Evolutionary conservation across 2,888 invertebrate genomes (phyloP).

Genomic region (Temnothorax ravouxi): DNA sequence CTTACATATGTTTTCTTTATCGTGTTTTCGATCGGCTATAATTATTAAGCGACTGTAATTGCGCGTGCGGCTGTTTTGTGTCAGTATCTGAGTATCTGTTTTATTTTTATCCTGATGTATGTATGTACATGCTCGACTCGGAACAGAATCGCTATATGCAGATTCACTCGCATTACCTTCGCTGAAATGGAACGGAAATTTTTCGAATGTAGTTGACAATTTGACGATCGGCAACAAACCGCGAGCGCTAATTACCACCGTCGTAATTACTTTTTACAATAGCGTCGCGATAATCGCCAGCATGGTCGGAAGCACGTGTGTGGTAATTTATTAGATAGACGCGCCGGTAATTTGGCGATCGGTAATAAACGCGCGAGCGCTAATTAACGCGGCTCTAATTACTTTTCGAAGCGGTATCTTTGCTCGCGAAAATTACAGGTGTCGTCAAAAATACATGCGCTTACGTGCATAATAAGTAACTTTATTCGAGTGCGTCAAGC

Average conservation of each 20-base stretch:
- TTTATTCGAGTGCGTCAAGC: background rate
- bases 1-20: conserved; percentile 35
- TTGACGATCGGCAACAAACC: background rate
- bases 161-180: background rate
- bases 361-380: conserved; percentile 4
- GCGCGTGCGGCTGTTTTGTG: background rate
- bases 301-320: background rate
- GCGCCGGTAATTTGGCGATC: conserved; percentile 27
- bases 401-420: background rate
- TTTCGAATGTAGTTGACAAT: background rate
- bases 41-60: conserved; percentile 30
- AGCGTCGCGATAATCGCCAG: background rate
- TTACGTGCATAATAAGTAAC: background rate
- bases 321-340: conserved; percentile 15
- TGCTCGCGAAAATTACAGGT: conserved; percentile 2
- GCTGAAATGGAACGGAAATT: background rate
- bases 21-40: conserved; percentile 36
- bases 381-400: conserved; percentile 37
- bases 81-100: background rate
- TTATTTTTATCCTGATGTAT: conserved; percentile 5
- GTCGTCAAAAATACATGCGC: background rate
- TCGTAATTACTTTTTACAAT: conserved; percentile 20
- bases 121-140: background rate
- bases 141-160: background rate
- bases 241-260: background rate